Evolutionary conservation across 2,888 invertebrate genomes (phyloP), one percentile per base, ranked within the genome.

Genomic region (Ormyrus thymus): DNA sequence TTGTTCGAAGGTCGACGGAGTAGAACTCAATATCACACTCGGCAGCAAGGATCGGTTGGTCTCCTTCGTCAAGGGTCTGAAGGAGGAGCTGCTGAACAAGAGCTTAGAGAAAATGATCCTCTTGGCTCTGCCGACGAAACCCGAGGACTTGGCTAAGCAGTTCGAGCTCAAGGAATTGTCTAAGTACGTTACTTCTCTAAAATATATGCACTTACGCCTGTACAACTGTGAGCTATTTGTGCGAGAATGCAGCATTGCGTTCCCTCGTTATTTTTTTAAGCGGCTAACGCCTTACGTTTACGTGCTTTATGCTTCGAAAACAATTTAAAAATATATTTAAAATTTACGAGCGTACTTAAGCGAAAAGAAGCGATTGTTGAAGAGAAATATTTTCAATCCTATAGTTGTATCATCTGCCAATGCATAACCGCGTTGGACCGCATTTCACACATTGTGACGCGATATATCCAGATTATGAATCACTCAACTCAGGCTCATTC

Each of bases 121-220:
- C 0, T 86, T 94, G 45, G 92, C 92, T 82, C 89, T 95, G n/a
- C 94, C 95, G 0, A 90, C 93, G 0, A 92, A 93, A 85, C 91
- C 94, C 0, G 94, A 94, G 83, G 91, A 92, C 10, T 87, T 95
- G 79, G 95, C 94, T 8, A 95, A 95, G 90, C 94, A 93, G 84
- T 95, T 93, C 86, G 94, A 95, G 86, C 89, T 95, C 82, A 93
- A 94, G 84, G 91, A 90, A 29, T 88, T 95, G 82, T 90, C 93
- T 81, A 95, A 94, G 91, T 91, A 86, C 88, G 89, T 83, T 11
- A 51, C 15, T 65, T 58, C 3, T 5, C 56, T 43, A 29, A 29
- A 29, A 68, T 61, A 46, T 51, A 51, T 51, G 13, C 55, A 15
- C 70, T 9, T 76, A 10, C 58, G 5, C 56, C 48, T 29, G 0